phyloP scores from a whole-genome alignment of 2,797 vertebrate species.

The Tragopan temminckii region DNA sequence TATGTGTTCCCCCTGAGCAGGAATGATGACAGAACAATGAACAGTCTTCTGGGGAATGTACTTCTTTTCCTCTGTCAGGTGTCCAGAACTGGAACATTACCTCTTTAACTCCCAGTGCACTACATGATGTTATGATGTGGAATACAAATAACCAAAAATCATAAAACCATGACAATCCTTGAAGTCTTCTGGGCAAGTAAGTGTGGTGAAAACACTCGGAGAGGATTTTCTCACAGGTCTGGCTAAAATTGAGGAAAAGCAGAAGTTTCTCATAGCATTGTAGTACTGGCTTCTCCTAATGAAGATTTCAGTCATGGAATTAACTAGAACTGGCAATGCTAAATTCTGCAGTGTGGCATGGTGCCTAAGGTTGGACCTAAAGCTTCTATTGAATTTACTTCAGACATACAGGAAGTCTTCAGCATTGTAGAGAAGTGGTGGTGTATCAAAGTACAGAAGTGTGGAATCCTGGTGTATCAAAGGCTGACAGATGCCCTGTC shows the following conservation, averaged over 20 bases:
- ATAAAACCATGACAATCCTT: background rate
- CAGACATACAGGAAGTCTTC: background rate
- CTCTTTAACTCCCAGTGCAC: no score
- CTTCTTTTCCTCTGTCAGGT: no score
- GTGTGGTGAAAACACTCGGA: background rate
- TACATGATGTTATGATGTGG: no score
- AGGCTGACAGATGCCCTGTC: background rate
- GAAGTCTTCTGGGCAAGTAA: background rate
- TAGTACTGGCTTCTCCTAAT: background rate
- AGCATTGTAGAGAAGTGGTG: background rate
- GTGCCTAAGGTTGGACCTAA: background rate
- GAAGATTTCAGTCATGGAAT: slow-evolving; percentile 12
- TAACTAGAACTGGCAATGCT: background rate
- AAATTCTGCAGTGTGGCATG: background rate
- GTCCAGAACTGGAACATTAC: no score
- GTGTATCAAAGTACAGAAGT: no score
- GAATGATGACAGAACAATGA: no score
- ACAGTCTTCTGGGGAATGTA: no score
- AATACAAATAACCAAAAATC: no score
- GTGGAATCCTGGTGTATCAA: background rate
- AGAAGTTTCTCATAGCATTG: background rate
- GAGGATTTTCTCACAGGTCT: background rate
- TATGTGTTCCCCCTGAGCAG: no score
- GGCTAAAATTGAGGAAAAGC: background rate
- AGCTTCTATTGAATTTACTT: background rate